These are phyloP conservation scores for Drosophila lacicola DNA, from an alignment of 2,888 invertebrate species.

Conservation along the genomic window DNA sequence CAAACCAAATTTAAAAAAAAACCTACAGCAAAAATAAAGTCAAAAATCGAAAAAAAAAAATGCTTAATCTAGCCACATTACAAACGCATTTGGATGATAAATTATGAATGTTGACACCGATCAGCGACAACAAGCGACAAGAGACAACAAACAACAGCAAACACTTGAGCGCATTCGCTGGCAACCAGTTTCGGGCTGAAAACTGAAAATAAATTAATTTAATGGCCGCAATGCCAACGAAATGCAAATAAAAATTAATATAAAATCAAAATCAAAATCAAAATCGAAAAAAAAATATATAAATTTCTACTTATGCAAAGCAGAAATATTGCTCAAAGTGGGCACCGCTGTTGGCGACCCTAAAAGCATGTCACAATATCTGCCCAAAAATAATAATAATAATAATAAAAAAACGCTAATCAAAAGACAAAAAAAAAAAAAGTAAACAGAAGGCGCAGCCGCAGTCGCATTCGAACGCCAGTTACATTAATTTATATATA, in stretches of 20 bases:
- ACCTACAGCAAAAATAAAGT: slow-evolving; percentile 24
- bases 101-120: slow-evolving; percentile 64
- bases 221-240: slow-evolving; percentile 75
- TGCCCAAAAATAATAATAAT: slow-evolving; percentile 46
- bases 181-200: slow-evolving; percentile 66
- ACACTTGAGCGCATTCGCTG: slow-evolving; percentile 51
- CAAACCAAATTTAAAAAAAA: slow-evolving; percentile 28
- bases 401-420: slow-evolving; percentile 7
- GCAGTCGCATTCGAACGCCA: slow-evolving; percentile 64
- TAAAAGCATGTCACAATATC: slow-evolving; percentile 77
- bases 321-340: slow-evolving; percentile 77
- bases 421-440: slow-evolving; percentile 24
- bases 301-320: slow-evolving; percentile 81
- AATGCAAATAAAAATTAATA: slow-evolving; percentile 71
- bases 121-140: slow-evolving; percentile 39
- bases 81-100: slow-evolving; percentile 75
- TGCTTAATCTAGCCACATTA: slow-evolving; percentile 68
- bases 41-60: slow-evolving; percentile 37
- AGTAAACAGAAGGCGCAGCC: slow-evolving; percentile 54
- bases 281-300: slow-evolving; percentile 28
- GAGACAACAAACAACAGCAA: slow-evolving; percentile 64
- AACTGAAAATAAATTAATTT: slow-evolving; percentile 69
- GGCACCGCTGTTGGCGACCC: slow-evolving; percentile 64
- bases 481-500: slow-evolving; percentile 67
- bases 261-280: slow-evolving; percentile 29